Base-by-base conservation (phyloP, 2,888 invertebrate species). In the Conops quadrifasciatus region DNA sequence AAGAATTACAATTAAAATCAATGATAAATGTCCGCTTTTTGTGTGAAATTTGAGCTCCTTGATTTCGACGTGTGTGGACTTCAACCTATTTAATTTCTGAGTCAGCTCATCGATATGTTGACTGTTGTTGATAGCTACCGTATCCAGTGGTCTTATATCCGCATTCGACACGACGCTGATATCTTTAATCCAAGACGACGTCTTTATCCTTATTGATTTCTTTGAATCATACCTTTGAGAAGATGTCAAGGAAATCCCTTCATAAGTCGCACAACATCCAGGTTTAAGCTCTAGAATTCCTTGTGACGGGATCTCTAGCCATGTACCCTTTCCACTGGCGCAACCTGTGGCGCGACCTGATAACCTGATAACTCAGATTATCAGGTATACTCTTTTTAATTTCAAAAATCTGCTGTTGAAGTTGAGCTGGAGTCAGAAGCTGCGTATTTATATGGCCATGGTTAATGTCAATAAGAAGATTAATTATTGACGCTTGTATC, bases 361-460 rank as follows among this genome's bases (percentile, higher is more conserved):
- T n/a, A n/a, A n/a, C n/a, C n/a, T n/a, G n/a, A n/a, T n/a, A n/a
- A 15, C 9, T n/a, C 2, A 53, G 21, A 53, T 53, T 21, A 0
- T 53, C 53, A 7, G 53, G 53, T 21, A 53, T 53, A 53, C 11
- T 53, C 21, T 53, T 53, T 21, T 53, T 53, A 21, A 53, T 53
- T 21, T 53, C 53, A 2, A 53, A 11, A 9, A 53, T 53, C 9
- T 15, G 3, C 1, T 53, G 15, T 21, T 21, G 21, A 21, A 53
- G 21, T n/a, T 53, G 53, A 11, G n/a, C 53, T 19, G 53, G 53
- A 19, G 53, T 53, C 21, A 53, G 21, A 21, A 53, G 53, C 53
- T 53, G 49, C n/a, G 49, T 16, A 49, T 49, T 49, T 49, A 49
- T 49, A 21, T 53, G 53, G n/a, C 53, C 53, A 53, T 53, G 53